Evolutionary conservation across 1,140 invertebrate genomes (phyloP).

Genomic region (Bilobella aurantiaca): DNA sequence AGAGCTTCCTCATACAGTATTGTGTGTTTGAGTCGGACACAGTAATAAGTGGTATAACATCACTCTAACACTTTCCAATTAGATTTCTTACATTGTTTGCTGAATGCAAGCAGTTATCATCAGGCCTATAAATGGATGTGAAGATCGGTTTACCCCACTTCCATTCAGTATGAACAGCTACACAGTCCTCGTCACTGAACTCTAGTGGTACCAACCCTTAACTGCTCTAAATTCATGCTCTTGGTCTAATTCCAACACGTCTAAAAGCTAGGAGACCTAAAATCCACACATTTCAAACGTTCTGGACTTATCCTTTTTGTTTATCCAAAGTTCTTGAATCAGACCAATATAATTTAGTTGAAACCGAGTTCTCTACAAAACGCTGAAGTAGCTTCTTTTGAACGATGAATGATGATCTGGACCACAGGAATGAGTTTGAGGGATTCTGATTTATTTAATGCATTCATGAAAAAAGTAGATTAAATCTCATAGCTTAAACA

Average conservation of each 20-base stretch:
- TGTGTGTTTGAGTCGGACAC: slow-evolving; percentile 20
- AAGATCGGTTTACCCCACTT: background rate
- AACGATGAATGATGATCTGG: background rate
- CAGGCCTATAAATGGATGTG: slow-evolving; percentile 19
- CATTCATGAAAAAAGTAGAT: no score
- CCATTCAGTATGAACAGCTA: background rate
- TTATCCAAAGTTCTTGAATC: background rate
- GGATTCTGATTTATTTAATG: no score
- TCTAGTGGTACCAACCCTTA: background rate
- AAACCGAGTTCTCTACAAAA: background rate
- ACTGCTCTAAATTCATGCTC: background rate
- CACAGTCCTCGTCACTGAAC: background rate
- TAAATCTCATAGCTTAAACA: no score
- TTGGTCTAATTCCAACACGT: background rate
- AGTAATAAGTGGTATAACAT: slow-evolving; percentile 6
- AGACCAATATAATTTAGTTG: background rate
- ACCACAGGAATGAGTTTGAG: background rate
- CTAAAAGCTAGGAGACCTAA: background rate
- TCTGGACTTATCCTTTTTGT: background rate
- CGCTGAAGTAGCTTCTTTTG: background rate
- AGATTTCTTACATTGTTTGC: background rate
- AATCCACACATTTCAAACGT: background rate
- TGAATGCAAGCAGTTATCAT: slow-evolving; percentile 1
- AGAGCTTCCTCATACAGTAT: slow-evolving; percentile 16
- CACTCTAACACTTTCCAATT: slow-evolving; percentile 3